Evolutionary conservation across 2,113 vertebrate genomes (phyloP), one percentile per base, ranked within the genome.

Genomic region (Lophura nycthemera): DNA sequence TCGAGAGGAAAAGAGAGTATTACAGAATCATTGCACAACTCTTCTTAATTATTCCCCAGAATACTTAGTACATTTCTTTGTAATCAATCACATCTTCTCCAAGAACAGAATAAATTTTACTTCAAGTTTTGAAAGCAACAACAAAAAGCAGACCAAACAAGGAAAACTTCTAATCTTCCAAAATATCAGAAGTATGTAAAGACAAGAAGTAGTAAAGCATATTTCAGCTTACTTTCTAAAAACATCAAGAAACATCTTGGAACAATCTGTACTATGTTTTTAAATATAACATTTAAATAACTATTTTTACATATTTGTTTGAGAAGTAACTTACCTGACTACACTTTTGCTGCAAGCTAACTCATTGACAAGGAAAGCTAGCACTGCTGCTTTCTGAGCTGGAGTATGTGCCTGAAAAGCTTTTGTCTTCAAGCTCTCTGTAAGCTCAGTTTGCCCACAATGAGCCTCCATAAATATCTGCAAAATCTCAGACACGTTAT

Each of bases 401-500:
- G 99, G 99, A 15, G 97, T 97, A 88, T 99, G 99, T 19, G 99
- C 99, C 97, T 99, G 98, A 94, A 99, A 99, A 71, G 98, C 98
- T 96, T 98, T 99, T 43, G 99, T 99, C 96, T 98, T 99, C 89
- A 99, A 98, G 94, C 99, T 99, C 93, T 98, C 97, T 2, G 98
- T 98, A 91, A 98, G 97, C 50, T 98, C 98, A 3, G 98, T 98
- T 87, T 98, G 98, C 74, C 98, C 98, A 96, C 98, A 98, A 57
- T 99, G 98, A 47, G 97, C 98, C 86, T 99, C 98, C 99, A 99
- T 98, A 97, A 98, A 99, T 90, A 99, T 98, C 94, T 99, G 99
- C 95, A 99, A 98, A 95, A 99, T 98, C 98, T 99, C 99, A 1
- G 99, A 99, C 70, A 99, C 99, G 30, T 99, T 99, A 96, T 99